Evolutionary conservation across 2,888 invertebrate species (phyloP).

Genomic region (Callyntrura sp.): DNA sequence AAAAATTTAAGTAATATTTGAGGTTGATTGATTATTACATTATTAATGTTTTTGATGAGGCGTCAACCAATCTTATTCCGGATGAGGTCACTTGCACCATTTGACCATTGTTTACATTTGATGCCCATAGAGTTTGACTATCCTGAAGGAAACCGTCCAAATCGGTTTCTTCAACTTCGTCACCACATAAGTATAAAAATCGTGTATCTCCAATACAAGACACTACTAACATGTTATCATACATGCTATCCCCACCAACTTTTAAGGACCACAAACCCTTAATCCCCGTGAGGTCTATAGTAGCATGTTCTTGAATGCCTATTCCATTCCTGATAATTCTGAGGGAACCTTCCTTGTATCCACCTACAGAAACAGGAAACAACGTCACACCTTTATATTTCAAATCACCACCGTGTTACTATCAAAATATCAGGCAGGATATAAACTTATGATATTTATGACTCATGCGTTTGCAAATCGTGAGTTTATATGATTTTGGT

Average conservation of each 20-base stretch:
- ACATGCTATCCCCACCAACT: conserved; percentile 88
- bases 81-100: conserved; percentile 92
- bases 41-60: conserved; percentile 89
- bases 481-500: conserved; percentile 72
- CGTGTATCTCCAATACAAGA: conserved; percentile 98
- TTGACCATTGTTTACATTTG: conserved; percentile 94
- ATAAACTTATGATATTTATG: no score
- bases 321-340: conserved; percentile 99
- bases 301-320: conserved; percentile 99
- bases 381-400: conserved; percentile 3
- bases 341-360: conserved; percentile 98
- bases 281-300: conserved; percentile 98
- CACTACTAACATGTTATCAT: conserved; percentile 96
- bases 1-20: not conserved
- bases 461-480: conserved; percentile 7
- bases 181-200: conserved; percentile 90
- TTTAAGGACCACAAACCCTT: conserved; percentile 99
- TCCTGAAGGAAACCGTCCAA: conserved; percentile 96
- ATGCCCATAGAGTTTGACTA: conserved; percentile 97
- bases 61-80: conserved; percentile 90
- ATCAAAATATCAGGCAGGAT: no score
- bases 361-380: conserved; percentile 87
- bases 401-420: no score
- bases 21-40: conserved; percentile 84
- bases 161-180: conserved; percentile 99